phyloP scores from a whole-genome alignment of 2,888 invertebrate genomes.

The Aelia acuminata region DNA sequence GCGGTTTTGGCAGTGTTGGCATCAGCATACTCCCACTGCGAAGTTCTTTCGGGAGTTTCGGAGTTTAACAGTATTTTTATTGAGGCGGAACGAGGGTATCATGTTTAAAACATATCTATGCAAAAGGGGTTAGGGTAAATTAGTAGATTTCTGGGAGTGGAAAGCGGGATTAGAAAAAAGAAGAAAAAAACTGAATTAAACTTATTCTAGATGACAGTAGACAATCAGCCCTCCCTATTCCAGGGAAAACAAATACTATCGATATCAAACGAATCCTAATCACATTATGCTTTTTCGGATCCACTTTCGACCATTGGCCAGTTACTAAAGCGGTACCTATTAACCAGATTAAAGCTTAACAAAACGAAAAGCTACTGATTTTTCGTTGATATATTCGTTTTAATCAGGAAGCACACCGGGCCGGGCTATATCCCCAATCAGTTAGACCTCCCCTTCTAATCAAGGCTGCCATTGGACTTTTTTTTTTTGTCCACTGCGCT shows the following conservation, averaged over 20 bases:
- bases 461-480: conserved; percentile 52
- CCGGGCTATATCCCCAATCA: conserved; percentile 57
- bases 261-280: conserved; percentile 35
- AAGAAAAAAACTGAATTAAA: not conserved
- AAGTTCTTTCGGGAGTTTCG: not conserved
- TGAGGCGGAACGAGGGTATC: not conserved
- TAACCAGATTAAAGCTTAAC: conserved; percentile 52
- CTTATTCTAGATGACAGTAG: not conserved
- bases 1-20: conserved; percentile 23
- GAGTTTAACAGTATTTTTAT: conserved; percentile 7
- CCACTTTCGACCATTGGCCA: not conserved
- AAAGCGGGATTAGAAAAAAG: not conserved
- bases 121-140: not conserved
- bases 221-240: not conserved
- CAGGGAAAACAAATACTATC: conserved; percentile 21
- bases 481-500: conserved; percentile 13
- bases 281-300: not conserved
- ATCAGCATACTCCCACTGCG: conserved; percentile 8
- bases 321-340: conserved; percentile 48
- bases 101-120: not conserved
- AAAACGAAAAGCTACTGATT: conserved; percentile 49
- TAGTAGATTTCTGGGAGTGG: not conserved
- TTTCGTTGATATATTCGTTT: conserved; percentile 59
- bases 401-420: conserved; percentile 52
- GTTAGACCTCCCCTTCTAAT: conserved; percentile 55